These are phyloP conservation scores for Nemotelus nigrinus DNA, from an alignment of 2,888 invertebrate species.

Conservation along the genomic window DNA sequence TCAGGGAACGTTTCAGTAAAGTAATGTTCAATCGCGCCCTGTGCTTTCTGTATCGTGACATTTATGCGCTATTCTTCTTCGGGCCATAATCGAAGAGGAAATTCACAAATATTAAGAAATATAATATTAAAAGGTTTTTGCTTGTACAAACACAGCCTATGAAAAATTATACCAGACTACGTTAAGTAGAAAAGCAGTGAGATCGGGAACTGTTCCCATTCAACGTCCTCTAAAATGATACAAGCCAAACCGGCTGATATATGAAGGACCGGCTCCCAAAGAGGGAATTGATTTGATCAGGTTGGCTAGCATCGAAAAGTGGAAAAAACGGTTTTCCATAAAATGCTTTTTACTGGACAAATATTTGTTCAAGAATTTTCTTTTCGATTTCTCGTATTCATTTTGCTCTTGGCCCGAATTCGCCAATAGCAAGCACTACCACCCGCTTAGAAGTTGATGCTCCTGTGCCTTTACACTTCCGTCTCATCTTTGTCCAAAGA, in stretches of 20 bases:
- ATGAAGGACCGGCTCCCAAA: not conserved
- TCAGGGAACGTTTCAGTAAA: too few relatives aligned
- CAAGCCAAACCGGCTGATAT: not conserved
- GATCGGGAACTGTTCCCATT: too few relatives aligned
- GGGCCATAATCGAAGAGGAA: not conserved
- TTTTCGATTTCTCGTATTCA: not conserved
- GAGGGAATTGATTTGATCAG: conserved; percentile 10
- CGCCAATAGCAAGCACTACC: not conserved
- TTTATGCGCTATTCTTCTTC: too few relatives aligned
- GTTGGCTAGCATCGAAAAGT: not conserved
- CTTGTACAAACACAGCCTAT: too few relatives aligned
- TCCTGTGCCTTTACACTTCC: not conserved
- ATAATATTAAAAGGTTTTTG: conserved; percentile 29
- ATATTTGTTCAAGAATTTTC: conserved; percentile 30
- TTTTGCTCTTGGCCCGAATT: not conserved
- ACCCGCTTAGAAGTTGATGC: not conserved
- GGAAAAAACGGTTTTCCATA: conserved; percentile 1
- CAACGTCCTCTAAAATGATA: not conserved
- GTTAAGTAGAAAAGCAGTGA: too few relatives aligned
- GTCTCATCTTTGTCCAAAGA: not conserved
- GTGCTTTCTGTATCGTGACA: too few relatives aligned
- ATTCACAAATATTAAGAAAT: conserved; percentile 27
- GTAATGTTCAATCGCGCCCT: too few relatives aligned
- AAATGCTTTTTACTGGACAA: conserved; percentile 29
- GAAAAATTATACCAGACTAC: too few relatives aligned